phyloP scores from a whole-genome alignment of 2,888 invertebrate species.

The Standfussiana lucernea region DNA sequence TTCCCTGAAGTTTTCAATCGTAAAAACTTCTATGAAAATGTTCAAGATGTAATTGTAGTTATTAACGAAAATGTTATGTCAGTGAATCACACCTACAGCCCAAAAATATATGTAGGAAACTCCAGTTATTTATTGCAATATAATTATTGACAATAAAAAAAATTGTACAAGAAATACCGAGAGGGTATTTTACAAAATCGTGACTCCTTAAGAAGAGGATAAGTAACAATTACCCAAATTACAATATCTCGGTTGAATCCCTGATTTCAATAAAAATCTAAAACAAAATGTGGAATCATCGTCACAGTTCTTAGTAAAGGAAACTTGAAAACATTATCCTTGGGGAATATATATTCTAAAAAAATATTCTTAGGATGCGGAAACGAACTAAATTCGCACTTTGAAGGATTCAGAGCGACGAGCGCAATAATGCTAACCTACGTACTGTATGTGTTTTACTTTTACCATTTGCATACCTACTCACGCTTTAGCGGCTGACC shows the following conservation, averaged over 20 bases:
- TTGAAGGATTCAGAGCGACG: neutral
- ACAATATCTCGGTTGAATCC: neutral
- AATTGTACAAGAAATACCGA: neutral
- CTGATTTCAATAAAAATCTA: neutral
- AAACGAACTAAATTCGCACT: neutral
- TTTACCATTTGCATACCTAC: neutral
- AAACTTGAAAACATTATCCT: neutral
- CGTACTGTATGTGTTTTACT: neutral
- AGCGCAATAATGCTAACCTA: neutral
- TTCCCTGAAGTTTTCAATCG: neutral
- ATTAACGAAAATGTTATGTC: neutral
- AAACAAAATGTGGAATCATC: neutral
- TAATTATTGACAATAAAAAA: neutral
- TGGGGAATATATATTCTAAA: neutral
- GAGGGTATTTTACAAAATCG: neutral
- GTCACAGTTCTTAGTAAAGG: neutral
- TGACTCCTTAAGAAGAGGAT: neutral
- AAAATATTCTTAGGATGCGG: neutral
- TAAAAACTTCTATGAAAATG: neutral
- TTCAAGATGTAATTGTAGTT: neutral
- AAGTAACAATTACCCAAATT: neutral
- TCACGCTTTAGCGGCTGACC: neutral
- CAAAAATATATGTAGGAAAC: conserved; percentile 8
- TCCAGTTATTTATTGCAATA: neutral
- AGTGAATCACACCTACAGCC: neutral